Evolutionary conservation across 2,113 vertebrate genomes (phyloP), one percentile per base, ranked within the genome.

Genomic region (Toxotes chatareus): DNA sequence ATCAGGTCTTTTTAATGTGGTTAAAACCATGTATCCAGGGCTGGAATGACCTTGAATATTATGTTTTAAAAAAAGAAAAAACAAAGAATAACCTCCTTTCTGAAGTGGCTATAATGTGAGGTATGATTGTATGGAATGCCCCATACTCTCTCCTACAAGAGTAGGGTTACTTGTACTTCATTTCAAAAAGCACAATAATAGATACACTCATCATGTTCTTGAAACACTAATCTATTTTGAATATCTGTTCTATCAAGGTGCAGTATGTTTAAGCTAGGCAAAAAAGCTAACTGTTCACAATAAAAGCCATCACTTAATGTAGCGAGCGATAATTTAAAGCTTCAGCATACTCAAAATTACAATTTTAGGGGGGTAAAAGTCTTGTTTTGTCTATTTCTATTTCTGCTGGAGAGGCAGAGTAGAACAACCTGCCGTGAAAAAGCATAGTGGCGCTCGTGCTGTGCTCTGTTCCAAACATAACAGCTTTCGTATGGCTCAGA

Each of bases 401-500:
- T 73, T 51, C 49, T 42, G 44, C 36, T 59, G 73, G 4, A 62
- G 55, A 66, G 7, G 36, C 61, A 63, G 67, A 79, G 75, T 62
- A 51, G 62, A 80, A 82, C 42, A 86, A 91, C 89, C 91, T 93
- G 89, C 86, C 34, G 9, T 81, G 83, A 85, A 53, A 76, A 44
- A 34, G 82, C 75, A n/a, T 64, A 88, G 87, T 83, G 62, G 64
- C 77, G 31, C 72, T 84, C 32, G 51, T 86, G 80, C 46, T 78
- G 70, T 73, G 57, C 82, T 80, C 80, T 86, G 81, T 79, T 90
- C 78, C 86, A 88, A 36, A 85, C 65, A 67, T 76, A 88, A 88
- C 74, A 59, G 84, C 71, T 75, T 86, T 89, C 62, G 65, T 84
- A 89, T 88, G 87, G 85, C 88, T 93, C 83, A 83, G 90, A 85